Base-by-base conservation (phyloP, 2,113 vertebrate species). In the Junco hyemalis region DNA sequence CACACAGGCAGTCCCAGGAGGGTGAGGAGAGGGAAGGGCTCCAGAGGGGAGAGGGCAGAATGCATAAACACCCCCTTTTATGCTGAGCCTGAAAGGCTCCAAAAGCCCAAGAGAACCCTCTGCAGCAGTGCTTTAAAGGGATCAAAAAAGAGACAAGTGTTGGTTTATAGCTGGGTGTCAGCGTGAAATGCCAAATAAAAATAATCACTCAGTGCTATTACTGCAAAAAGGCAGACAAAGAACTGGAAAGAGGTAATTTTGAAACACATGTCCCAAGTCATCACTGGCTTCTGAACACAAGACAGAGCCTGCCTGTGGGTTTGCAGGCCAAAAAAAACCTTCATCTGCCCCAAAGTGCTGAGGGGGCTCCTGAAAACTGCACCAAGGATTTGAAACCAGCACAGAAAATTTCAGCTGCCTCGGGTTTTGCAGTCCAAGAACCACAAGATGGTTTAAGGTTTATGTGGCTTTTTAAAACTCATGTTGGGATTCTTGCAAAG, bases 141-240 rank as follows among this genome's bases (percentile, higher is more conserved):
- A 93, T 92, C 74, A 90, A 77, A 85, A 85, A 91, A 60, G 23
- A 53, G 48, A 72, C 78, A 82, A 81, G 66, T 28, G 48, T 47
- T 91, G 64, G 24, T 64, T 74, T 33, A 4, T 44, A 84, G 33
- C 74, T 70, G 63, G 45, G 22, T 61, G 45, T 65, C 90, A 94
- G 86, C 22, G 3, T 40, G 81, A 90, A 91, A 93, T 13, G 54
- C 22, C 81, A 85, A 95, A 92, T 60, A 90, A 82, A 90, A 95
- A 80, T 45, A 72, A 94, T 70, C 72, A 53, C 28, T 36, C 17
- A 0, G 22, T 6, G 5, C 20, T 6, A 18, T n/a, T 48, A 4
- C 0, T 56, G 71, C 12, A 11, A 74, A 84, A 64, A 2, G 47
- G 40, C 80, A 44, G 81, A 76, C 60, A 88, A 80, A 84, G 90